phyloP scores from a whole-genome alignment of 53 echinoderm and acorn worm genomes.

The Holothuria leucospilota region DNA sequence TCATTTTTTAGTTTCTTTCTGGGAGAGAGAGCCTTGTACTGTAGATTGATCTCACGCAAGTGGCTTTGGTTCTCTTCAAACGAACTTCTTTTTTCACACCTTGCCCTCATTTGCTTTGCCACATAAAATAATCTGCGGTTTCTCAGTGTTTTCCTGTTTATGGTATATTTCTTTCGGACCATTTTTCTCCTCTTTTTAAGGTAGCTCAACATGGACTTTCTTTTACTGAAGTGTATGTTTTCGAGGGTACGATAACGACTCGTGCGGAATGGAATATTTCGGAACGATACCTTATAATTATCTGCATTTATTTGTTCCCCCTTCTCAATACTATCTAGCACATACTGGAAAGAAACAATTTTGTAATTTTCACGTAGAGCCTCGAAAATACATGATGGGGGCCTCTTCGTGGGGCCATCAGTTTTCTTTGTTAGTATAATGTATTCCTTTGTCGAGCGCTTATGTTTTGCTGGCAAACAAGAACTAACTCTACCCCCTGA shows the following conservation, averaged over 20 bases:
- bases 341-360: neutral
- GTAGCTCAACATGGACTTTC: too few relatives aligned
- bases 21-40: too few relatives aligned
- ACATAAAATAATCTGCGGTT: too few relatives aligned
- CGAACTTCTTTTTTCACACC: too few relatives aligned
- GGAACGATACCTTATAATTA: neutral
- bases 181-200: too few relatives aligned
- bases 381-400: neutral
- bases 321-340: neutral
- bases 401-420: neutral
- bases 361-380: neutral
- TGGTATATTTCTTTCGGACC: too few relatives aligned
- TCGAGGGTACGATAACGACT: neutral
- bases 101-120: too few relatives aligned
- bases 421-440: neutral
- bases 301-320: neutral
- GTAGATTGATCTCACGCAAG: too few relatives aligned
- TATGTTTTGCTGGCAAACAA: neutral
- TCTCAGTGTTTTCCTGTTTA: too few relatives aligned
- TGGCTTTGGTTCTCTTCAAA: too few relatives aligned
- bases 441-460: conserved; percentile 8
- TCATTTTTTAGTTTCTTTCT: too few relatives aligned
- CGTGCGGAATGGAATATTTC: neutral
- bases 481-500: neutral
- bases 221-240: too few relatives aligned